Evolutionary conservation across 2,113 vertebrate genomes (phyloP).

Genomic region (Carollia perspicillata): DNA sequence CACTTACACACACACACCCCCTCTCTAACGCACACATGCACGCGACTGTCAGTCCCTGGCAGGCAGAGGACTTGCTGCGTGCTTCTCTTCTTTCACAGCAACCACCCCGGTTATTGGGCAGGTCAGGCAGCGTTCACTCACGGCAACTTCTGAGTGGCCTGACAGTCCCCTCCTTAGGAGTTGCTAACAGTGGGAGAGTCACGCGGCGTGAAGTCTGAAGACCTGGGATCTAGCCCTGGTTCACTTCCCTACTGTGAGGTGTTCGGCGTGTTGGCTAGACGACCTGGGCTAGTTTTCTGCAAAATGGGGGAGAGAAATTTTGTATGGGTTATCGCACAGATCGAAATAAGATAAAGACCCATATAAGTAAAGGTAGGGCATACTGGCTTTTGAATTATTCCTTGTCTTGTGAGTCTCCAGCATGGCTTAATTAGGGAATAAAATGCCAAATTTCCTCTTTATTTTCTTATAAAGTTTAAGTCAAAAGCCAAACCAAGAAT

Average conservation of each 20-base stretch:
- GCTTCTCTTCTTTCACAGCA: background rate
- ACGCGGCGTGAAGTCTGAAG: background rate
- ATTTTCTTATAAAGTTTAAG: slow-evolving; percentile 33
- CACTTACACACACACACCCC: background rate
- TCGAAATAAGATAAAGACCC: background rate
- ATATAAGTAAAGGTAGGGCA: background rate
- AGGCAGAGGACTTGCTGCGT: background rate
- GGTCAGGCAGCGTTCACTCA: background rate
- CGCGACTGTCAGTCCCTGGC: background rate
- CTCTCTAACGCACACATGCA: background rate
- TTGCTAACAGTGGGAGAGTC: background rate
- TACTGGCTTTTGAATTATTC: background rate
- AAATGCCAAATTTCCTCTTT: background rate
- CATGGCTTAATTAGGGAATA: background rate
- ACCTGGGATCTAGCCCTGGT: background rate
- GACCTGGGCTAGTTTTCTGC: background rate
- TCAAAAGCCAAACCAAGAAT: slow-evolving; percentile 35
- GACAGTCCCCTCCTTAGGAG: background rate
- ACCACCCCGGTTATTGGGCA: background rate
- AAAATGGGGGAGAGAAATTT: background rate
- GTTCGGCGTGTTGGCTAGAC: background rate
- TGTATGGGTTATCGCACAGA: background rate
- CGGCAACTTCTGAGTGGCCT: background rate
- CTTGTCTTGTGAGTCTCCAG: background rate
- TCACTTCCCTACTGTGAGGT: background rate